Percentiles rank a stretch among this genome's conserved stretches.
phyloP scores from a whole-genome alignment of 2,888 invertebrate species.

The Nephrotoma flavescens region DNA sequence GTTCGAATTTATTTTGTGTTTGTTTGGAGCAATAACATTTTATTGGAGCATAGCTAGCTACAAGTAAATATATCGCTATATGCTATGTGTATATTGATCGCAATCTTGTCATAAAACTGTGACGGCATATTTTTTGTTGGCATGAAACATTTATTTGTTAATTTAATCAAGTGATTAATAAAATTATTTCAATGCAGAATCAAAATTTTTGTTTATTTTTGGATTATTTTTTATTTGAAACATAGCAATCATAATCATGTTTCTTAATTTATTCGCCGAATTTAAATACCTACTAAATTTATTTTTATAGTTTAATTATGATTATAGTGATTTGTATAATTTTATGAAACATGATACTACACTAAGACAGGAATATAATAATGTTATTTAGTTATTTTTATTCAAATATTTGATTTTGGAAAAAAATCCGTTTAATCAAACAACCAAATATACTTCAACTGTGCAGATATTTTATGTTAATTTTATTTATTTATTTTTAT shows the following conservation, averaged over 20 bases:
- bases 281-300: not conserved
- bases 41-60: not conserved
- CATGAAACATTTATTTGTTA: not conserved
- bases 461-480: not conserved
- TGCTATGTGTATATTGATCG: not conserved
- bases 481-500: not conserved
- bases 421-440: not conserved
- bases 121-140: not conserved
- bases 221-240: not conserved
- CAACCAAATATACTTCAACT: not conserved
- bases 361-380: not conserved
- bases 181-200: not conserved
- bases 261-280: not conserved
- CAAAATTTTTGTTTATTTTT: not conserved
- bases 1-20: not conserved
- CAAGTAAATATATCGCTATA: not conserved
- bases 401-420: not conserved
- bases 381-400: not conserved
- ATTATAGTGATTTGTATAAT: not conserved
- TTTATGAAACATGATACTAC: not conserved
- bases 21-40: not conserved
- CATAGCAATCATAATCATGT: not conserved
- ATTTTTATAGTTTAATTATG: not conserved
- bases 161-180: not conserved
- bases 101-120: not conserved